phyloP scores from a whole-genome alignment of 2,888 invertebrate species.

The Eristalinus sepulchralis region DNA sequence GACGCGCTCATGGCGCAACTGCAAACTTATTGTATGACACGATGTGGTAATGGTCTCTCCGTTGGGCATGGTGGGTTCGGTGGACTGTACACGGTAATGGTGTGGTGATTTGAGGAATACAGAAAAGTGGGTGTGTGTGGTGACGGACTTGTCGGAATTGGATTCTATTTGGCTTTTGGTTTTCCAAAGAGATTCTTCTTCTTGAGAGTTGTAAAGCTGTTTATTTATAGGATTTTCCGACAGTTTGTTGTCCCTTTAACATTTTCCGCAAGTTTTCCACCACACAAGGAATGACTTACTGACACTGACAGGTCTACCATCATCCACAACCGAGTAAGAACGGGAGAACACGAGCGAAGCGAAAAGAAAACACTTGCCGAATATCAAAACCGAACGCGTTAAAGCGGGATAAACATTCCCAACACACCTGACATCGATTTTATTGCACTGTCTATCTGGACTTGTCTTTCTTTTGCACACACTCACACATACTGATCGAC shows the following conservation, averaged over 20 bases:
- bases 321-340: not conserved
- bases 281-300: slow-evolving; percentile 15
- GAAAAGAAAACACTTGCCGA: slow-evolving; percentile 1
- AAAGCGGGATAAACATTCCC: slow-evolving; percentile 38
- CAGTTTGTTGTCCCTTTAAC: not conserved
- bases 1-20: slow-evolving; percentile 51
- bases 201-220: not conserved
- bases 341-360: slow-evolving; percentile 2
- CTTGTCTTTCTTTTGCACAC: slow-evolving; percentile 52
- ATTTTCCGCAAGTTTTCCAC: not conserved
- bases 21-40: slow-evolving; percentile 46
- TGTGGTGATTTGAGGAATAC: slow-evolving; percentile 3
- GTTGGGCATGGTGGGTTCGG: slow-evolving; percentile 3
- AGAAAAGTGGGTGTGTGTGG: slow-evolving; percentile 43
- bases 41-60: not conserved
- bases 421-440: slow-evolving; percentile 69
- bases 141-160: not conserved
- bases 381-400: not conserved
- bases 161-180: not conserved
- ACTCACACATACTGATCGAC: not conserved
- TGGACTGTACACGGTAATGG: not conserved
- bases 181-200: not conserved
- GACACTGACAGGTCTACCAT: slow-evolving; percentile 48
- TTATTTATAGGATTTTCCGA: not conserved
- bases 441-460: slow-evolving; percentile 48